Conservation (phyloP, 1,140 invertebrate species). For the Aphis craccivora region DNA sequence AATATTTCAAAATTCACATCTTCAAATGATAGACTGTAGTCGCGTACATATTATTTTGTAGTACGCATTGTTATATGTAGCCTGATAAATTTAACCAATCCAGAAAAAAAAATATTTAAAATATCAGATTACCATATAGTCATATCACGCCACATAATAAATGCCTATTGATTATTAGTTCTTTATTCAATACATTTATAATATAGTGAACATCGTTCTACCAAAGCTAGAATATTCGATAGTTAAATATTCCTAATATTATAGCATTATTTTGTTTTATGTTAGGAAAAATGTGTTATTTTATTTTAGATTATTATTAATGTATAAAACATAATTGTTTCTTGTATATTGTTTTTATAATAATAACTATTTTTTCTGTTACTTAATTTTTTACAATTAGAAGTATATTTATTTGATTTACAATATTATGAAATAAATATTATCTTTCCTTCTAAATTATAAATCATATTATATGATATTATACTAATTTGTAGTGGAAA, state of each 20-base stretch:
- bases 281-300: not conserved
- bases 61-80: not conserved
- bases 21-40: not conserved
- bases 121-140: not conserved
- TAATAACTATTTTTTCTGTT: not conserved
- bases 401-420: not conserved
- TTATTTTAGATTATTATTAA: not conserved
- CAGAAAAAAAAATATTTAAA: not conserved
- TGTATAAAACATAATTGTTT: not conserved
- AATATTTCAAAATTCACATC: not conserved
- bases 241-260: not conserved
- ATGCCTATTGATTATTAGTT: not conserved
- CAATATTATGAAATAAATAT: not conserved
- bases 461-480: not conserved
- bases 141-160: not conserved
- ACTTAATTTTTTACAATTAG: not conserved
- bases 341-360: not conserved
- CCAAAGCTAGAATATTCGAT: not conserved
- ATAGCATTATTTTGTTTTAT: not conserved
- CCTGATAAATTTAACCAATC: not conserved
- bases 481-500: not conserved
- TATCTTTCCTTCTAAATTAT: not conserved
- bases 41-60: not conserved
- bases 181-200: not conserved
- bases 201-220: not conserved